Evolutionary conservation across 2,888 invertebrate genomes (phyloP).

Genomic region (Amblyteles armatorius): DNA sequence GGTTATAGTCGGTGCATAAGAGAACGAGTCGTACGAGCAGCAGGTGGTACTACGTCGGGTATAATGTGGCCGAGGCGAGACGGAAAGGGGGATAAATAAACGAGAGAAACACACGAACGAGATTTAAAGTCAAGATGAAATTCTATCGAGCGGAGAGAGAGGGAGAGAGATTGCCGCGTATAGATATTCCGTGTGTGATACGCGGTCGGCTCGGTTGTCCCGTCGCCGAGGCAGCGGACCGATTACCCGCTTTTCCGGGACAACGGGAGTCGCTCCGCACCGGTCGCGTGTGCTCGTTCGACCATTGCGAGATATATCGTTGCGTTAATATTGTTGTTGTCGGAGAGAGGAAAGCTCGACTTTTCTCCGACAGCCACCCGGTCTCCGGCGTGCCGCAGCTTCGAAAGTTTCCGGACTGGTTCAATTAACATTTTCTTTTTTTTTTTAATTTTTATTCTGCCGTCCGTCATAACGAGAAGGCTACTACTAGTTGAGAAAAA

Average conservation of each 20-base stretch:
- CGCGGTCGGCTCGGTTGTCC: not conserved
- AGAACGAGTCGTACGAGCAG: constrained; percentile 39
- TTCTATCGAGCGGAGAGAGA: constrained; percentile 46
- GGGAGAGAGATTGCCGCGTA: constrained; percentile 12
- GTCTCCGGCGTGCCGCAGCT: constrained; percentile 35
- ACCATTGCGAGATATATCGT: constrained; percentile 51
- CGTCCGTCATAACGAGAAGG: constrained; percentile 40
- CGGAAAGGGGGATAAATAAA: constrained; percentile 4
- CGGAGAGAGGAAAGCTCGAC: constrained; percentile 49
- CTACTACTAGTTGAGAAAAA: constrained; percentile 24
- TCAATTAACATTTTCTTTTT: constrained; percentile 54
- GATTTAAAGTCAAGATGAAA: constrained; percentile 54
- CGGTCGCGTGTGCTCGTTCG: constrained; percentile 27
- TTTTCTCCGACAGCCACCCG: not conserved
- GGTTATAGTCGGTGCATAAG: too few species aligned
- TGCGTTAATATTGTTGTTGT: constrained; percentile 49
- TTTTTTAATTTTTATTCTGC: not conserved
- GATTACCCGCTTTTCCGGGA: constrained; percentile 63
- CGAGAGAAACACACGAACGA: constrained; percentile 25
- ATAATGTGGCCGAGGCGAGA: constrained; percentile 21
- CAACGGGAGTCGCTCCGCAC: constrained; percentile 15
- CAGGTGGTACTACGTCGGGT: constrained; percentile 42
- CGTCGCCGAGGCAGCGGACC: constrained; percentile 29
- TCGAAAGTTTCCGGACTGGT: constrained; percentile 67
- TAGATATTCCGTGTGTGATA: not conserved